A percentile compares a stretch with the other conserved stretches of the same genome.
Evolutionary conservation across 2,888 invertebrate species (phyloP).

Genomic region (Cryptocephalus moraei): DNA sequence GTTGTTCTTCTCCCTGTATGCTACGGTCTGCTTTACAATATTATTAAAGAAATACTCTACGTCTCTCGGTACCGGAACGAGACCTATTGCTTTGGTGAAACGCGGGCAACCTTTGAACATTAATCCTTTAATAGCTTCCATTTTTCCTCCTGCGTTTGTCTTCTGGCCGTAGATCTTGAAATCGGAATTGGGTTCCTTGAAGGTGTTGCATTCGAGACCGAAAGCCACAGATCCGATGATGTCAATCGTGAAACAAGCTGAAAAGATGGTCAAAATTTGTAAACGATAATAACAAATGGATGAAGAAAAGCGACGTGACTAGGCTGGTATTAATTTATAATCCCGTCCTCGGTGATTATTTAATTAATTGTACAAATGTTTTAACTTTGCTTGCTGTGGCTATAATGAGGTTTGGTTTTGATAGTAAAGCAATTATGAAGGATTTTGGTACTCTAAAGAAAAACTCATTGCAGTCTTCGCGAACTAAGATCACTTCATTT

Average conservation of each 20-base stretch:
- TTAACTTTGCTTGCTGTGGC: too few relatives aligned
- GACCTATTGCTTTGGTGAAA: conserved; percentile 11
- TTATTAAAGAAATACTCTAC: conserved; percentile 36
- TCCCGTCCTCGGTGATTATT: too few relatives aligned
- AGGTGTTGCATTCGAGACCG: conserved; percentile 46
- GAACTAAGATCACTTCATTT: too few relatives aligned
- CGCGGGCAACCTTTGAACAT: conserved; percentile 9
- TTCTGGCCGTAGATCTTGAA: conserved; percentile 28
- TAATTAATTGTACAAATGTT: too few relatives aligned
- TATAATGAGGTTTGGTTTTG: too few relatives aligned
- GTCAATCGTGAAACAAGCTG: conserved; percentile 11
- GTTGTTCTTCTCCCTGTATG: conserved; percentile 36
- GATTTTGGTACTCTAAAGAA: too few relatives aligned
- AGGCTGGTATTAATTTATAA: neutral
- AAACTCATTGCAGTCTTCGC: too few relatives aligned
- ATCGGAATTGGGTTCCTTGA: conserved; percentile 39
- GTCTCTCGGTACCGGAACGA: conserved; percentile 8
- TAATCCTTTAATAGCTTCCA: conserved; percentile 1
- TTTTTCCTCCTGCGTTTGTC: conserved; percentile 1
- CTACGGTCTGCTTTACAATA: conserved; percentile 35
- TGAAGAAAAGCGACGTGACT: neutral
- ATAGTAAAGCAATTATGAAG: too few relatives aligned
- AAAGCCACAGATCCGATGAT: conserved; percentile 41
- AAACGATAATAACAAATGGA: neutral
- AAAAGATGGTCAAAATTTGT: conserved; percentile 2